These are phyloP conservation scores for Oxyteleia sp. DNA, from an alignment of 2,888 invertebrate genomes.

Conservation along the genomic window DNA sequence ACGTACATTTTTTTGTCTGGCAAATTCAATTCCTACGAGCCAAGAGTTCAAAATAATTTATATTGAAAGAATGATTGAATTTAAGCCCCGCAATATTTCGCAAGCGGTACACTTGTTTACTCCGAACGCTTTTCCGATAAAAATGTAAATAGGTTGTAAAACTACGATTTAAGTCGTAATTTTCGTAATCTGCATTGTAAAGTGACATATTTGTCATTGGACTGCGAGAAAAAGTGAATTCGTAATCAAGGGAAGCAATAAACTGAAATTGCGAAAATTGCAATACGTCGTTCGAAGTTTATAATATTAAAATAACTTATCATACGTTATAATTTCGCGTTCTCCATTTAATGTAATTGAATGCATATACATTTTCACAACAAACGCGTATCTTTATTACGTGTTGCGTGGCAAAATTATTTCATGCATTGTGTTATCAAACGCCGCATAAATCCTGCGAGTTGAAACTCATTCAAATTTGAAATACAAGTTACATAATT, in stretches of 20 bases:
- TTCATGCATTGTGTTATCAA: background rate
- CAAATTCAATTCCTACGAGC: conserved; percentile 23
- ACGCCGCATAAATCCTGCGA: background rate
- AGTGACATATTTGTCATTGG: background rate
- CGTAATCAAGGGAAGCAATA: background rate
- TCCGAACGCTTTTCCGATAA: background rate
- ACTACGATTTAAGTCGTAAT: background rate
- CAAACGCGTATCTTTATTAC: background rate
- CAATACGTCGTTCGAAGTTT: background rate
- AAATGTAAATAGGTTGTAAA: background rate
- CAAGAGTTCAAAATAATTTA: conserved; percentile 26
- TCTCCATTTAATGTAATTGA: background rate
- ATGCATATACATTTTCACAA: background rate
- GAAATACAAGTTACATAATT: conserved; percentile 6
- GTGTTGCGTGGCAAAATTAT: background rate
- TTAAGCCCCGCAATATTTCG: background rate
- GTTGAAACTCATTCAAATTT: conserved; percentile 3
- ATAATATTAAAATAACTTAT: background rate
- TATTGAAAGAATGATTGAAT: background rate
- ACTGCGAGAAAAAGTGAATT: background rate
- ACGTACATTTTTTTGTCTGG: conserved; percentile 16
- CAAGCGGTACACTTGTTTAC: background rate
- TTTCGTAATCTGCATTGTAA: background rate
- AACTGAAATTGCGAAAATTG: background rate
- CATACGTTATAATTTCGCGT: background rate